phyloP scores from a whole-genome alignment of 2,888 invertebrate species.

The Stenotaenia linearis region DNA sequence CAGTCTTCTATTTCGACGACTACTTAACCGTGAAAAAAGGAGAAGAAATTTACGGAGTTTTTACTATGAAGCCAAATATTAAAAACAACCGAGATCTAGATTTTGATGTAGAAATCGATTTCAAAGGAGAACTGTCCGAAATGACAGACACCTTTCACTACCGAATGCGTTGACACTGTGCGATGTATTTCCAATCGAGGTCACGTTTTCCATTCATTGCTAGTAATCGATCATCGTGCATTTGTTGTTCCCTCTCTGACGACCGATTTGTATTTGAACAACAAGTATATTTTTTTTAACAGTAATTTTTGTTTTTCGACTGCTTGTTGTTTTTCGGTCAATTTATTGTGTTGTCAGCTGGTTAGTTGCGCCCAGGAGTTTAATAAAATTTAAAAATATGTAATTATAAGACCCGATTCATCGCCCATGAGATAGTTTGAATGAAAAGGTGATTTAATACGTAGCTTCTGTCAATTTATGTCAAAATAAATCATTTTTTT shows the following conservation, averaged over 20 bases:
- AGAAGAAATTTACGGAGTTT: slow-evolving; percentile 86
- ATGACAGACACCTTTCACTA: slow-evolving; percentile 35
- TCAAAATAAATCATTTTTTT: neutral
- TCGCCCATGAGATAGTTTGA: neutral
- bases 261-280: neutral
- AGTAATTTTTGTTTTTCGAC: neutral
- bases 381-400: neutral
- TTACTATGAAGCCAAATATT: slow-evolving; percentile 91
- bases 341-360: neutral
- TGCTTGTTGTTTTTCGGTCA: neutral
- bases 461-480: neutral
- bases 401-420: neutral
- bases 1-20: slow-evolving; percentile 96
- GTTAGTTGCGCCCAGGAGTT: neutral
- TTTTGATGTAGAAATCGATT: slow-evolving; percentile 85
- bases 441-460: neutral
- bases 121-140: slow-evolving; percentile 58
- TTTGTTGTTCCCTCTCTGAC: neutral
- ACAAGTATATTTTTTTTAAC: neutral
- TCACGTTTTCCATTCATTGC: neutral
- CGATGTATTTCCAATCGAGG: neutral
- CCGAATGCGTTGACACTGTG: slow-evolving; percentile 34
- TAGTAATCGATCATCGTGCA: slow-evolving; percentile 3
- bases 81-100: slow-evolving; percentile 95
- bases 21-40: slow-evolving; percentile 91